Conservation (phyloP, 2,113 vertebrate species). For the Ahaetulla prasina region DNA sequence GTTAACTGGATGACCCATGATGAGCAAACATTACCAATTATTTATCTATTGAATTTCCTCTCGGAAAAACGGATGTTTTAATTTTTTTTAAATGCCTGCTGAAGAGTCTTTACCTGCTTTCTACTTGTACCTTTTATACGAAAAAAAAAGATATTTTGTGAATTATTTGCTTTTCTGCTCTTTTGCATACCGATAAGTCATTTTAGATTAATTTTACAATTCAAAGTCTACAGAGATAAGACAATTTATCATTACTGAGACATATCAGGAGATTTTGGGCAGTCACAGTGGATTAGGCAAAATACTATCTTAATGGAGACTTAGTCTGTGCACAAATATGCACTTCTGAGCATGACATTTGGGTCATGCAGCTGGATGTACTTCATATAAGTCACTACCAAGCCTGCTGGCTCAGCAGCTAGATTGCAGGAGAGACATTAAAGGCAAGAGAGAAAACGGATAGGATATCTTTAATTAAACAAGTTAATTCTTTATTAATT, state of each 20-base stretch:
- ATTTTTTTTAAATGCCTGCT: neutral
- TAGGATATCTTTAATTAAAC: neutral
- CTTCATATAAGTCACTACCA: neutral
- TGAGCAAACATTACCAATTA: neutral
- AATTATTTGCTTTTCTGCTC: neutral
- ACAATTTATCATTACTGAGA: neutral
- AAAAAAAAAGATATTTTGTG: neutral
- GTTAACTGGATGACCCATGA: neutral
- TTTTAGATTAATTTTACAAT: constrained; percentile 15
- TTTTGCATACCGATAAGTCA: constrained; percentile 10
- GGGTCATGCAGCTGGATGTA: constrained; percentile 13
- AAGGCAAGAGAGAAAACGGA: neutral
- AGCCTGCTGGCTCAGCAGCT: neutral
- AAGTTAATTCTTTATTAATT: neutral
- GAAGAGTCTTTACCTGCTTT: neutral
- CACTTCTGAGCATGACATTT: constrained; percentile 5
- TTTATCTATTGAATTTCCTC: neutral
- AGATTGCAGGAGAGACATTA: neutral
- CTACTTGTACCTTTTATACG: neutral
- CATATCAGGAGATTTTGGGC: constrained; percentile 4
- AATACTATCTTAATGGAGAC: constrained; percentile 6
- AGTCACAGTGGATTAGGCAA: neutral
- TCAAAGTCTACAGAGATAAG: constrained; percentile 2
- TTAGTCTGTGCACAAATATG: neutral
- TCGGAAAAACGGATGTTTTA: neutral